Base-by-base conservation (phyloP, 2,888 invertebrate genomes). In the Amiota minor region DNA sequence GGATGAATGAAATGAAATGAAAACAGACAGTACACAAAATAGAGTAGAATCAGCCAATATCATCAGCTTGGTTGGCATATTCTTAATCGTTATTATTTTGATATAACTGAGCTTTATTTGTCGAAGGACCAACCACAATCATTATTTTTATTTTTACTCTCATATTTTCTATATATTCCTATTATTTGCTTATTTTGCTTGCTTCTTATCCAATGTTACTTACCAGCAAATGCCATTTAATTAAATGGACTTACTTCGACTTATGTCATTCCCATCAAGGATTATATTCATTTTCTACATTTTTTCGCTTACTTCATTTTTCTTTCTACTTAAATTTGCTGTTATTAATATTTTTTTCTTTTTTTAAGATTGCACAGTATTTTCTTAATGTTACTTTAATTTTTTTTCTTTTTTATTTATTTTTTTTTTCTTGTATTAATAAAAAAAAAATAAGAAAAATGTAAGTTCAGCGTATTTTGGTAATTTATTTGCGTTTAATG, bases 211-310 rank as follows among this genome's bases (percentile, higher is more conserved):
- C 56, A 20, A 20, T 65, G 53, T 67, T 72, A 64, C 61, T 61
- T 71, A 73, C n/a, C n/a, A n/a, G n/a, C 61, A 76, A 79, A 79
- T 76, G 74, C 76, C 75, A 77, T 76, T 76, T 80, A 80, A 80
- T 80, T 80, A 78, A 79, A 80, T 77, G 78, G 67, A 78, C 79
- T 80, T 80, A 79, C 74, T 76, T 65, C 73, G 80, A 76, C 77
- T 80, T 80, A 80, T 78, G 77, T 77, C 78, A 78, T 79, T 77
- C 78, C 74, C 74, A 72, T 70, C 50, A 46, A 70, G 74, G 70
- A 75, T 73, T 73, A 76, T 73, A 73, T 69, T 73, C 69, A 72
- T 72, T 72, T 49, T 46, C 55, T 23, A 50, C 50, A 53, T 71
- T 46, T 65, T 65, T 59, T 50, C 59, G 11, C n/a, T 70, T 70